These are phyloP conservation scores for Idaea aversata DNA, from an alignment of 2,888 invertebrate genomes.

Conservation along the genomic window DNA sequence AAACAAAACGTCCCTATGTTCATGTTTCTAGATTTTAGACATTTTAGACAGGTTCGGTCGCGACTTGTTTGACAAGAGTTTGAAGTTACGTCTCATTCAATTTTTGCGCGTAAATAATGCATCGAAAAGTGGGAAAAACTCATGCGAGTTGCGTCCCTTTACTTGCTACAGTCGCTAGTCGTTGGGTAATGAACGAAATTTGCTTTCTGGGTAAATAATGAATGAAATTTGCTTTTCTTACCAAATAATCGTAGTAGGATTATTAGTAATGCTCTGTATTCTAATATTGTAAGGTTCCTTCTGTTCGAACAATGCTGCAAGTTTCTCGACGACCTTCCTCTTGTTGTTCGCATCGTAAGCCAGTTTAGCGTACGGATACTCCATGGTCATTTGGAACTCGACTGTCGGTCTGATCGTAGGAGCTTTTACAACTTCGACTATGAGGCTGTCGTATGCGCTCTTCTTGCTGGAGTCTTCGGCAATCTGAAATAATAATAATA, in stretches of 20 bases:
- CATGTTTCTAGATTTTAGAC: not conserved
- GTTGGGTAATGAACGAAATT: too few species aligned
- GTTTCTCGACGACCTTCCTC: slow-evolving; percentile 89
- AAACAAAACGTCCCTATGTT: too few species aligned
- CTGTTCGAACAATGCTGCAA: slow-evolving; percentile 89
- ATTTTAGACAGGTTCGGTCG: too few species aligned
- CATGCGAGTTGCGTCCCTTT: too few species aligned
- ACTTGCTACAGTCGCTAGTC: too few species aligned
- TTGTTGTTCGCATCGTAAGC: slow-evolving; percentile 86
- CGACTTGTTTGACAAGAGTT: too few species aligned
- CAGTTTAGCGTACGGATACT: slow-evolving; percentile 84
- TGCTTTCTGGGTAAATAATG: too few species aligned
- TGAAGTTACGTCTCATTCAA: too few species aligned
- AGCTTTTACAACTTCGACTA: slow-evolving; percentile 86
- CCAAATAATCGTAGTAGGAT: slow-evolving; percentile 87
- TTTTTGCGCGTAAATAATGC: too few species aligned
- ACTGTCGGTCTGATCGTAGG: slow-evolving; percentile 84
- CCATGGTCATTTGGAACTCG: slow-evolving; percentile 90
- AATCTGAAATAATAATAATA: slow-evolving; percentile 57
- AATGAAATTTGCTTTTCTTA: slow-evolving; percentile 34
- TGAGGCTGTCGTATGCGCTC: slow-evolving; percentile 88
- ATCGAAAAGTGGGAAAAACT: too few species aligned
- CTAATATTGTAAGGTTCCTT: slow-evolving; percentile 85
- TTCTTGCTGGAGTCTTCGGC: slow-evolving; percentile 87
- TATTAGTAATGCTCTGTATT: slow-evolving; percentile 84